Percentiles rank a stretch among this genome's conserved stretches.
Evolutionary conservation across 2,113 vertebrate genomes (phyloP).

Genomic region (Heterotis niloticus): DNA sequence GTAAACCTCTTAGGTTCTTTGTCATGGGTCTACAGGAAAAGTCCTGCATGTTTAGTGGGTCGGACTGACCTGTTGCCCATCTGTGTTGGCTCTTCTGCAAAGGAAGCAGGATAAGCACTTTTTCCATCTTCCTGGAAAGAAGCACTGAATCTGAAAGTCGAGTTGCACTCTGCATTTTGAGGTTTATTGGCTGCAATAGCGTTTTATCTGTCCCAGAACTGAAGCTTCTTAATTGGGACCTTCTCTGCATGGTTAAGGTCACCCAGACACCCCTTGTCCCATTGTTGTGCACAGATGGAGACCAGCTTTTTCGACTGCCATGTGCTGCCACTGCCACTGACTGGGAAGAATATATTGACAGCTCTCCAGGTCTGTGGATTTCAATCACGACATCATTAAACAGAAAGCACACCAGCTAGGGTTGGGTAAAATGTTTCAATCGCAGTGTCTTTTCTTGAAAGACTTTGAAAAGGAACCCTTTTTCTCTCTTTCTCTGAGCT

Average conservation of each 20-base stretch:
- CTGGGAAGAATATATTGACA: slow-evolving; percentile 3
- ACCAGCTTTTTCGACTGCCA: not conserved
- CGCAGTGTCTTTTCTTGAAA: slow-evolving; percentile 17
- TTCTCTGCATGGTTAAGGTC: not conserved
- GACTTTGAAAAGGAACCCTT: slow-evolving; percentile 26
- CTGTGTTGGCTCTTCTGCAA: not conserved
- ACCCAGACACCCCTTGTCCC: not conserved
- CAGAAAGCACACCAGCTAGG: not conserved
- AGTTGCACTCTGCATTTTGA: slow-evolving; percentile 1
- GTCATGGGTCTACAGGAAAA: not conserved
- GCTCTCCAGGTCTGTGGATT: not conserved
- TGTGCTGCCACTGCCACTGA: not conserved
- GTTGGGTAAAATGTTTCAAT: slow-evolving; percentile 9
- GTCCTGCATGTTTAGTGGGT: not conserved
- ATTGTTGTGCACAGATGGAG: slow-evolving; percentile 5
- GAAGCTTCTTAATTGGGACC: slow-evolving; percentile 10
- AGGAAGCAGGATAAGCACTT: not conserved
- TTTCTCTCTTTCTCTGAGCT: slow-evolving; percentile 9
- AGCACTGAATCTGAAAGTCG: not conserved
- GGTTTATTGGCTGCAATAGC: not conserved
- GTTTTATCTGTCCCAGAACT: slow-evolving; percentile 5
- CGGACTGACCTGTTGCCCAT: not conserved
- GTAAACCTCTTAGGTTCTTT: not conserved
- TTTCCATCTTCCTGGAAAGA: not conserved
- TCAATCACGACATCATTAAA: slow-evolving; percentile 7